Percentiles rank a stretch among this genome's conserved stretches.
These are phyloP conservation scores for Hepsetus odoe DNA, from an alignment of 2,113 vertebrate genomes.

Conservation along the genomic window DNA sequence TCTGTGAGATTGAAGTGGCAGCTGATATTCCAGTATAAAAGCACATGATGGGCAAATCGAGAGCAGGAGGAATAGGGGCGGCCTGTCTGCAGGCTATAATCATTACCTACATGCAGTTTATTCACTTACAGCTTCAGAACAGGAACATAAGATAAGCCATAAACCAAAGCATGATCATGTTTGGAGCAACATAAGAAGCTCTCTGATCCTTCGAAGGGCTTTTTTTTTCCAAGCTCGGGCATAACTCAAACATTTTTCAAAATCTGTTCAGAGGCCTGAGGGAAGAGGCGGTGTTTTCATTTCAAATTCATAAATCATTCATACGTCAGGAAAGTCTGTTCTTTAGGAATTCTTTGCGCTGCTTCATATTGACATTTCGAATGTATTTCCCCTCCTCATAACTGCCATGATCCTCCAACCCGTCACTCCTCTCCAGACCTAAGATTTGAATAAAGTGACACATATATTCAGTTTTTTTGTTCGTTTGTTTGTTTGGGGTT, in stretches of 20 bases:
- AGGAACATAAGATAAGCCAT: slow-evolving; percentile 9
- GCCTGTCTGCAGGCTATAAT: slow-evolving; percentile 27
- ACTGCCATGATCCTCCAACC: slow-evolving; percentile 21
- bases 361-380: slow-evolving; percentile 51
- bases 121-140: slow-evolving; percentile 38
- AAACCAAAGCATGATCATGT: slow-evolving; percentile 38
- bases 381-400: slow-evolving; percentile 45
- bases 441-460: slow-evolving; percentile 38
- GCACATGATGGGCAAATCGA: slow-evolving; percentile 22
- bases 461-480: slow-evolving; percentile 37
- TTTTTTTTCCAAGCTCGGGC: slow-evolving; percentile 19
- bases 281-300: slow-evolving; percentile 52
- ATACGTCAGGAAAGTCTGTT: slow-evolving; percentile 43
- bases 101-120: slow-evolving; percentile 33
- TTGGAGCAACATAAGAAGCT: slow-evolving; percentile 22
- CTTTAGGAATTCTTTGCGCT: slow-evolving; percentile 43
- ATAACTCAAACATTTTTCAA: slow-evolving; percentile 43
- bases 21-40: slow-evolving; percentile 27
- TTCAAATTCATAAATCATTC: slow-evolving; percentile 59
- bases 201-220: slow-evolving; percentile 26
- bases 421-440: slow-evolving; percentile 36
- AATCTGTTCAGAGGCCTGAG: slow-evolving; percentile 24
- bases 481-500: too few relatives aligned
- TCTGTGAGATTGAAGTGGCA: slow-evolving; percentile 21
- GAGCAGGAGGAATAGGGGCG: slow-evolving; percentile 11